Conservation (phyloP, 2,113 vertebrate genomes). For the Ranitomeya imitator region DNA sequence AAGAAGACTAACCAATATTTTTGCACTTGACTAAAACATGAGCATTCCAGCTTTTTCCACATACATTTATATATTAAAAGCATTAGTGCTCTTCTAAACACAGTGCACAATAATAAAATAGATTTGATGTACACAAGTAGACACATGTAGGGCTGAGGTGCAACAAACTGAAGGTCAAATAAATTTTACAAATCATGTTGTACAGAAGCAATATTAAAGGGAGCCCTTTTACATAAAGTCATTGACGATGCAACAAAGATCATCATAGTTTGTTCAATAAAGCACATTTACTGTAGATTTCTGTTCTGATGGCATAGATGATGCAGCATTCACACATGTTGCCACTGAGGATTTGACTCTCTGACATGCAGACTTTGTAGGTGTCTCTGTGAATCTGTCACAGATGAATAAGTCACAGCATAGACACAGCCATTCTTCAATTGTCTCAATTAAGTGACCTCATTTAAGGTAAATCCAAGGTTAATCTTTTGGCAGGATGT, state of each 20-base stretch:
- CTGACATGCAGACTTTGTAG: slow-evolving; percentile 72
- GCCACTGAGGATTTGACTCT: slow-evolving; percentile 71
- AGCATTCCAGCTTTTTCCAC: slow-evolving; percentile 47
- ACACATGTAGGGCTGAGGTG: slow-evolving; percentile 67
- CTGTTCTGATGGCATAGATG: slow-evolving; percentile 68
- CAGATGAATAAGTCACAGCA: slow-evolving; percentile 57
- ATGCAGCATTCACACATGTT: slow-evolving; percentile 75
- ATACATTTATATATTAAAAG: slow-evolving; percentile 63
- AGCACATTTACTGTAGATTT: slow-evolving; percentile 67
- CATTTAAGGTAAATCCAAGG: slow-evolving; percentile 65
- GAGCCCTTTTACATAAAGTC: slow-evolving; percentile 73
- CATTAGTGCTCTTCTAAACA: slow-evolving; percentile 60
- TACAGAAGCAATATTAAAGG: slow-evolving; percentile 65
- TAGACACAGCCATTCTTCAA: slow-evolving; percentile 63
- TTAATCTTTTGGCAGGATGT: slow-evolving; percentile 74
- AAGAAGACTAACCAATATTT: slow-evolving; percentile 63
- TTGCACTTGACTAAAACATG: slow-evolving; percentile 60
- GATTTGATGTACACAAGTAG: slow-evolving; percentile 56
- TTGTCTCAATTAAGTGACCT: slow-evolving; percentile 65
- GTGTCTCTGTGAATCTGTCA: slow-evolving; percentile 62
- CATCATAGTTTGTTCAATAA: slow-evolving; percentile 62
- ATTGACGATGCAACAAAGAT: slow-evolving; percentile 64
- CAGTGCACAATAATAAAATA: slow-evolving; percentile 57
- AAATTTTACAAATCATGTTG: slow-evolving; percentile 64
- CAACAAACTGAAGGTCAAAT: slow-evolving; percentile 64